phyloP scores from a whole-genome alignment of 2,888 invertebrate genomes.

The Himalopsyche kuldschensis region DNA sequence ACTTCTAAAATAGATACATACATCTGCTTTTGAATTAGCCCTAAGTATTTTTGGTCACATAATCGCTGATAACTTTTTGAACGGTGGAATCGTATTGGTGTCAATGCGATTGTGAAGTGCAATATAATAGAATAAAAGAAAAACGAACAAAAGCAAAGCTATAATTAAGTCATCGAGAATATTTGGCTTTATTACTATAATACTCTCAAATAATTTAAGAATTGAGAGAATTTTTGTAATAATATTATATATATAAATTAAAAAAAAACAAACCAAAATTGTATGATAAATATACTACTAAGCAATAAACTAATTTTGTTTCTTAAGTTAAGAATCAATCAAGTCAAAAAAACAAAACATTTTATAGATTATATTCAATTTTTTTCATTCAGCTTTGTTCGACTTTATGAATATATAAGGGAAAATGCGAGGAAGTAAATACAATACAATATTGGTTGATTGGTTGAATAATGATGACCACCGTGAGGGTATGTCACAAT shows the following conservation, averaged over 20 bases:
- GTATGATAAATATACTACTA: slow-evolving; percentile 20
- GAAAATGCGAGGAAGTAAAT: neutral
- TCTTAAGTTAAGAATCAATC: slow-evolving; percentile 28
- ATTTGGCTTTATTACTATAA: neutral
- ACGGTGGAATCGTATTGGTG: neutral
- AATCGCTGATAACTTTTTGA: neutral
- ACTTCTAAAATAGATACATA: neutral
- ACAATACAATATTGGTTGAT: neutral
- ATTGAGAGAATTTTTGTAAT: slow-evolving; percentile 4
- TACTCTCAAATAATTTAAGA: neutral
- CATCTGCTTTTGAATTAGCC: neutral
- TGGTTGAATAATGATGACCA: neutral
- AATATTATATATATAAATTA: slow-evolving; percentile 9
- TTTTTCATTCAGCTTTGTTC: neutral
- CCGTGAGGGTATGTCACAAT: neutral
- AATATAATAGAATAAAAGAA: neutral
- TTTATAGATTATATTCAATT: neutral
- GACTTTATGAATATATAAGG: neutral
- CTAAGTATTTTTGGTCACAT: neutral
- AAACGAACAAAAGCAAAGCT: neutral
- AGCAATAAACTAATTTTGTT: slow-evolving; percentile 35
- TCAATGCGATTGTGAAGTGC: neutral
- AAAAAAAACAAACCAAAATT: neutral
- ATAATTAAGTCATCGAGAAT: neutral
- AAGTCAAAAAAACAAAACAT: slow-evolving; percentile 5